phyloP scores from a whole-genome alignment of 1,140 invertebrate genomes.

The Neodiprion virginianus region DNA sequence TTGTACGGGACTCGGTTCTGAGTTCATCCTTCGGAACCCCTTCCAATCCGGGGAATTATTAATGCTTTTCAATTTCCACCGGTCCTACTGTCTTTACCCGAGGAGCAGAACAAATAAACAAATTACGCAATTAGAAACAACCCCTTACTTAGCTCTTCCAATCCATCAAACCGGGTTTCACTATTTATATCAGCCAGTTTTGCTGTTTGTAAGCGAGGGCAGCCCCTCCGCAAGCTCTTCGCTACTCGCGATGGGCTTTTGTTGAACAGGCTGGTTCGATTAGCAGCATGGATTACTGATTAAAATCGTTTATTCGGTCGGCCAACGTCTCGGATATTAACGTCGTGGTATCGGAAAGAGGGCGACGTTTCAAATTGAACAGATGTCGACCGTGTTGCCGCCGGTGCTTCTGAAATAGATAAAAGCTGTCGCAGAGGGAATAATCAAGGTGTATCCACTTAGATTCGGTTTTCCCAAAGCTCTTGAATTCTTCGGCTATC shows the following conservation, averaged over 20 bases:
- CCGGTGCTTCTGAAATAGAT: no score
- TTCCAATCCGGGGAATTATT: conserved; percentile 41
- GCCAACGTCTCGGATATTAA: no score
- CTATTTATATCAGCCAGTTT: not conserved
- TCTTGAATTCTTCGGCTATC: no score
- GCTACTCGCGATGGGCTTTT: no score
- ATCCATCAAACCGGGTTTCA: not conserved
- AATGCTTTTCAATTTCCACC: conserved; percentile 52
- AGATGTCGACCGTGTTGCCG: no score
- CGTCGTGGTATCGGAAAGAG: no score
- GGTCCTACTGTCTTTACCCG: conserved; percentile 35
- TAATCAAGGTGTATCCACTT: not conserved
- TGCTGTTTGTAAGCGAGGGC: no score
- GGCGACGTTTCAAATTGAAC: no score
- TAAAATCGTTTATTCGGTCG: not conserved
- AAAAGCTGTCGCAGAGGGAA: not conserved
- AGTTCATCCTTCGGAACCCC: conserved; percentile 30
- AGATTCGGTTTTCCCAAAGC: no score
- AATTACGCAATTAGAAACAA: conserved; percentile 49
- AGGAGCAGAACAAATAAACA: conserved; percentile 43
- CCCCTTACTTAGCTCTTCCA: not conserved
- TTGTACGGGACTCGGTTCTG: conserved; percentile 37
- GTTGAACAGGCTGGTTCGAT: not conserved
- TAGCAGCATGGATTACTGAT: not conserved
- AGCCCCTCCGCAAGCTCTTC: no score